Evolutionary conservation across 2,113 vertebrate genomes (phyloP), one percentile per base, ranked within the genome.

Genomic region (Xerus inauris): DNA sequence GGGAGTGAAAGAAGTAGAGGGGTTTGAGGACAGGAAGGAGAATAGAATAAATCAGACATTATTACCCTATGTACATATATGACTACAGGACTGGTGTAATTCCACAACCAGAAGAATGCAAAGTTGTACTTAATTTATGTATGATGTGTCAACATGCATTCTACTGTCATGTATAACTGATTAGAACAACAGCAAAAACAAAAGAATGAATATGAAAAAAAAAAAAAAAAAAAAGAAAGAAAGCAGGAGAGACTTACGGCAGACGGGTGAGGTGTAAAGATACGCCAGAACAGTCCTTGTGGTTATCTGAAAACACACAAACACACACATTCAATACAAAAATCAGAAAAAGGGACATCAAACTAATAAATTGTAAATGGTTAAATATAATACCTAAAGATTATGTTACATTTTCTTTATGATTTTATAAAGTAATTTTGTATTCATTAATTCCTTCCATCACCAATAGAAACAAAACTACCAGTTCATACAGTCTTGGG

Each of bases 201-300:
- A 57, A 57, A 57, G 54, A 57, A 57, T 57, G 6, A 57, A 57
- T 22, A 57, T 24, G 19, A 57, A 54, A 5, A 57, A 57, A 57
- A 57, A 49, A 49, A 49, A 49, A 49, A 22, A 20, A 57, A 57
- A 6, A 57, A 57, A 20, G 20, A 57, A 57, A 57, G 20, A 82
- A 45, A 82, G 75, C 40, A 0, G 11, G 49, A 93, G 71, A 81
- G 83, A 99, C 99, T 99, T 98, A 99, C 99, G 98, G 99, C 95
- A 99, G 99, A 95, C 98, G 98, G n/a, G 99, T 99, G 98, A 99
- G 99, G 96, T 98, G 99, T 97, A 99, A 98, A 64, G 99, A 98
- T 73, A 99, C 98, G 96, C 99, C 99, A 91, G 99, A 99, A 92
- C 99, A 99, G 97, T 99, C 99, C 97, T 98, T 99, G 98, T 99